Evolutionary conservation across 1,140 invertebrate species (phyloP).

Genomic region (Acromyrmex charruanus): DNA sequence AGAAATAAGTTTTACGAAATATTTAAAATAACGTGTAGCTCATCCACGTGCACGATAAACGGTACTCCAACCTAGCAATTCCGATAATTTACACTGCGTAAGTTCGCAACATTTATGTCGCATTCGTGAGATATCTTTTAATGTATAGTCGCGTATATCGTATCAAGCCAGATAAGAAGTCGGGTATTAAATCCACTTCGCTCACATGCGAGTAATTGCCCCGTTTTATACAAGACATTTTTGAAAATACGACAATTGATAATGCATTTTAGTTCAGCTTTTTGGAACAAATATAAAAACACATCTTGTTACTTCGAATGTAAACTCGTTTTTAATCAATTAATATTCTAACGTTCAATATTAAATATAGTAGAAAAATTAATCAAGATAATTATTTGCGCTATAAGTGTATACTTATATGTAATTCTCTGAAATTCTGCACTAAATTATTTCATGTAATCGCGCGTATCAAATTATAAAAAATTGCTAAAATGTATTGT

Average conservation of each 20-base stretch:
- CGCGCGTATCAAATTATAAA: not conserved
- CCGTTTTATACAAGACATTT: not conserved
- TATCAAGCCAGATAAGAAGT: not conserved
- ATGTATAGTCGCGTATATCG: not conserved
- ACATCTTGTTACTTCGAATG: not conserved
- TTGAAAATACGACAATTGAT: not conserved
- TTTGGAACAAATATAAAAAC: not conserved
- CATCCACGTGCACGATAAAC: not conserved
- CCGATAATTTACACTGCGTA: not conserved
- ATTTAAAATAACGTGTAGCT: not conserved
- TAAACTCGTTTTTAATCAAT: not conserved
- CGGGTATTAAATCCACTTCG: not conserved
- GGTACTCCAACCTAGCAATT: not conserved
- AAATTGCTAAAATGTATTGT: not conserved
- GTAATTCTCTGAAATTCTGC: not conserved
- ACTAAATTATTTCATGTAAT: not conserved
- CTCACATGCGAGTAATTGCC: not conserved
- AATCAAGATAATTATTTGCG: not conserved
- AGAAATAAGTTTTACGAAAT: not conserved
- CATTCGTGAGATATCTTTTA: not conserved
- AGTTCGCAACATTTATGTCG: not conserved
- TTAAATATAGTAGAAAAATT: not conserved
- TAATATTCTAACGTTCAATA: not conserved
- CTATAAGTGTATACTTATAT: not conserved
- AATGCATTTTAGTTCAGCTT: not conserved